Percentiles rank a stretch among this genome's conserved stretches.
phyloP scores from a whole-genome alignment of 2,113 vertebrate genomes.

The Silurus glanis region DNA sequence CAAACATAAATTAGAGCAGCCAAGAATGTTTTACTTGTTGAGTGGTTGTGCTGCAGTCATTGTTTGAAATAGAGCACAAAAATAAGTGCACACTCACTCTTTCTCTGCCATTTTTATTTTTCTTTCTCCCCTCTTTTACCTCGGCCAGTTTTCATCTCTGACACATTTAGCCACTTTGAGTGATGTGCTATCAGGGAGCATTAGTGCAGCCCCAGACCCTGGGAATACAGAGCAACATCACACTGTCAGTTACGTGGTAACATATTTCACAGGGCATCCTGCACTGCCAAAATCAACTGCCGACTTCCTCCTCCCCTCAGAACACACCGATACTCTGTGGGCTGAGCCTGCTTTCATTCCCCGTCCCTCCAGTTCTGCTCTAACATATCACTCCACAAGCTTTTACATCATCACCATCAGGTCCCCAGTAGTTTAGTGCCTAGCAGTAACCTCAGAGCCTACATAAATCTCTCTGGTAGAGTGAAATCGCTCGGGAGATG shows the following conservation, averaged over 20 bases:
- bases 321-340: conserved; percentile 43
- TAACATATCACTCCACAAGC: conserved; percentile 48
- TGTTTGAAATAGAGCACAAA: conserved; percentile 28
- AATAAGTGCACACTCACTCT: conserved; percentile 7
- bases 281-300: conserved; percentile 69
- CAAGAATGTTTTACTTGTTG: conserved; percentile 53
- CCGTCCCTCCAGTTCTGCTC: conserved; percentile 50
- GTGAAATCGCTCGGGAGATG: conserved; percentile 51
- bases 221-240: conserved; percentile 69
- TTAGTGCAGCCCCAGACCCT: conserved; percentile 62
- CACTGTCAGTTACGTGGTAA: conserved; percentile 71
- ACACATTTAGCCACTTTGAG: conserved; percentile 65
- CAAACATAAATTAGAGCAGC: conserved; percentile 48
- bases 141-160: conserved; percentile 54
- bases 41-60: conserved; percentile 18
- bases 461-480: conserved; percentile 60
- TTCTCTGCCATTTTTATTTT: conserved; percentile 25
- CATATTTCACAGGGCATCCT: conserved; percentile 61
- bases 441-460: conserved; percentile 48
- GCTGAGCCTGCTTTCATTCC: conserved; percentile 28
- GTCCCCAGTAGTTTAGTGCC: conserved; percentile 49
- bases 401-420: conserved; percentile 55
- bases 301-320: conserved; percentile 60
- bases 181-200: conserved; percentile 62
- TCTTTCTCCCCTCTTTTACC: conserved; percentile 47